Conservation (phyloP, 2,888 invertebrate species). For the Caenorhabditis becei region DNA sequence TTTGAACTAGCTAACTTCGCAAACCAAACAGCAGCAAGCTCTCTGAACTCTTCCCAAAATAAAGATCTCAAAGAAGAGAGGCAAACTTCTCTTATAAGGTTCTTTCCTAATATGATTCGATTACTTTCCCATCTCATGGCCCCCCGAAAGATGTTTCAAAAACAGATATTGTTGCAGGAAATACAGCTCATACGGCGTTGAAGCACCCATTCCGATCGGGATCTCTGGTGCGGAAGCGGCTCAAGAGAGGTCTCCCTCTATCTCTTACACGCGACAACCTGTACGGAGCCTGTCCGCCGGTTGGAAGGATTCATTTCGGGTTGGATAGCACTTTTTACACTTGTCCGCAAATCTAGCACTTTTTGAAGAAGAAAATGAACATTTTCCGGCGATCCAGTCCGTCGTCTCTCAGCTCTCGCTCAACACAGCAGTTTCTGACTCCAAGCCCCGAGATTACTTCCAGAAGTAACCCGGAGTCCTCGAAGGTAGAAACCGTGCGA, state of each 20-base stretch:
- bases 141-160: neutral
- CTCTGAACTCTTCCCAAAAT: neutral
- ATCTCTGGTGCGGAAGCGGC: conserved; percentile 3
- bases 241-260: conserved; percentile 36
- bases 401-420: conserved; percentile 39
- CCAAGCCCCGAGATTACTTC: conserved; percentile 34
- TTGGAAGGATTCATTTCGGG: conserved; percentile 52
- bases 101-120: conserved; percentile 19
- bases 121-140: neutral
- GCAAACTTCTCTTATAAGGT: neutral
- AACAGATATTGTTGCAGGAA: conserved; percentile 48
- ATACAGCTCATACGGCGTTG: conserved; percentile 62
- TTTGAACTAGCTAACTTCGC: neutral
- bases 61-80: neutral
- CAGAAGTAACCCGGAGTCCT: conserved; percentile 20
- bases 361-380: conserved; percentile 38
- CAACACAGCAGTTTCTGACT: conserved; percentile 46
- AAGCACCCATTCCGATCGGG: conserved; percentile 49
- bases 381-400: conserved; percentile 50
- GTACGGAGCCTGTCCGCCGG: conserved; percentile 47
- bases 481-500: conserved; percentile 4
- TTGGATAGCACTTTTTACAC: neutral
- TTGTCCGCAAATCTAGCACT: neutral
- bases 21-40: neutral
- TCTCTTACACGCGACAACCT: conserved; percentile 38